Evolutionary conservation across 2,888 invertebrate genomes (phyloP).

Genomic region (Drosophila kokeensis): DNA sequence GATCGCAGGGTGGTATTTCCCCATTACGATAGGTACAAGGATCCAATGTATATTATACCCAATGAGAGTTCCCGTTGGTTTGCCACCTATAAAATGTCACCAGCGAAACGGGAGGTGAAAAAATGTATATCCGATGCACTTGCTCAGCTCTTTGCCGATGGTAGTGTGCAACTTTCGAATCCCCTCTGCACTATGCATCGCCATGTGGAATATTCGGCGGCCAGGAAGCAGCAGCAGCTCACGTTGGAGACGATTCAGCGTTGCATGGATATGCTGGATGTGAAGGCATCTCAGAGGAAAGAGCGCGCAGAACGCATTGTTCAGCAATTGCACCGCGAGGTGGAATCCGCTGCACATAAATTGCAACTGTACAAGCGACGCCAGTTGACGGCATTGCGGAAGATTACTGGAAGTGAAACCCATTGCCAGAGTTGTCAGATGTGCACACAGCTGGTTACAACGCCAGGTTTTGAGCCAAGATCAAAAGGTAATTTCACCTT

Average conservation of each 20-base stretch:
- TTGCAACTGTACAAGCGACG: slow-evolving; percentile 3
- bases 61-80: slow-evolving; percentile 65
- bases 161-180: not conserved
- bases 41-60: slow-evolving; percentile 39
- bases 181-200: slow-evolving; percentile 50
- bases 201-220: not conserved
- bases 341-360: slow-evolving; percentile 25
- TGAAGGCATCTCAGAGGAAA: not conserved
- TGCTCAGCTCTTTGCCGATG: slow-evolving; percentile 16
- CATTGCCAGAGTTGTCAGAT: slow-evolving; percentile 30
- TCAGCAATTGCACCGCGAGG: slow-evolving; percentile 45
- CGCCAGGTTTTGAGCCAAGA: not conserved
- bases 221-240: slow-evolving; percentile 14
- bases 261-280: slow-evolving; percentile 30
- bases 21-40: slow-evolving; percentile 23
- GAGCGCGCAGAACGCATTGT: slow-evolving; percentile 22
- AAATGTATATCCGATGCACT: slow-evolving; percentile 45
- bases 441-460: slow-evolving; percentile 23
- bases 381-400: slow-evolving; percentile 8
- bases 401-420: not conserved
- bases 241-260: slow-evolving; percentile 8
- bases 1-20: slow-evolving; percentile 18
- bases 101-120: slow-evolving; percentile 52
- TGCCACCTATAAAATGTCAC: slow-evolving; percentile 46
- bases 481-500: slow-evolving; percentile 17